phyloP scores from a whole-genome alignment of 2,888 invertebrate genomes.

The Patella pellucida region DNA sequence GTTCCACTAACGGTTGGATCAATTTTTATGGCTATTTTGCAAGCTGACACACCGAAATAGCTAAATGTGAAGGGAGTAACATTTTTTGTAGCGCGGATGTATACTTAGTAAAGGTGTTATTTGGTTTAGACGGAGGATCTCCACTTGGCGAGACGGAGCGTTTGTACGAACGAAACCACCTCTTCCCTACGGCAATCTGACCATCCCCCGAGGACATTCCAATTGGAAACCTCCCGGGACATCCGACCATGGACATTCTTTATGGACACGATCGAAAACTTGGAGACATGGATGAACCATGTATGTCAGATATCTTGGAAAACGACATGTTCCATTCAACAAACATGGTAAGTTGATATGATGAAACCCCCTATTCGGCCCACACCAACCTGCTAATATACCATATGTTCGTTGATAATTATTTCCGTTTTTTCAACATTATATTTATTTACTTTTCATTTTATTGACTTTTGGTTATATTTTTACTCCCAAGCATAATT shows the following conservation, averaged over 20 bases:
- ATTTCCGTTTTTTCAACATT: no score
- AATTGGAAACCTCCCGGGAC: conserved; percentile 54
- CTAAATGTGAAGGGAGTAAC: not conserved
- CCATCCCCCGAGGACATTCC: conserved; percentile 58
- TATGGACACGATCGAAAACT: conserved; percentile 63
- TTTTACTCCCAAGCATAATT: no score
- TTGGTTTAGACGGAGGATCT: conserved; percentile 39
- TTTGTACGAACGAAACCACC: conserved; percentile 6
- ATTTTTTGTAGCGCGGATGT: conserved; percentile 34
- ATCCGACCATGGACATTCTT: conserved; percentile 64
- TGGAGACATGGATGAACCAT: conserved; percentile 57
- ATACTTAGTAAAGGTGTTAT: conserved; percentile 30
- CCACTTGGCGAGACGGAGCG: conserved; percentile 39
- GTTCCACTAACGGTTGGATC: not conserved
- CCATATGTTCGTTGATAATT: conserved; percentile 24
- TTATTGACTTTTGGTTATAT: no score
- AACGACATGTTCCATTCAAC: conserved; percentile 58
- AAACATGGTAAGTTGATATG: conserved; percentile 33
- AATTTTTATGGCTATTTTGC: not conserved
- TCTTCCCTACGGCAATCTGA: conserved; percentile 29
- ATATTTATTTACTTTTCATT: no score
- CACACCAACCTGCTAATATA: not conserved
- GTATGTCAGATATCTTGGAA: conserved; percentile 60
- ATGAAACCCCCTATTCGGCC: conserved; percentile 18
- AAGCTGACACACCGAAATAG: not conserved